Conservation (phyloP, 2,113 vertebrate species). For the Rhinichthys klamathensis region DNA sequence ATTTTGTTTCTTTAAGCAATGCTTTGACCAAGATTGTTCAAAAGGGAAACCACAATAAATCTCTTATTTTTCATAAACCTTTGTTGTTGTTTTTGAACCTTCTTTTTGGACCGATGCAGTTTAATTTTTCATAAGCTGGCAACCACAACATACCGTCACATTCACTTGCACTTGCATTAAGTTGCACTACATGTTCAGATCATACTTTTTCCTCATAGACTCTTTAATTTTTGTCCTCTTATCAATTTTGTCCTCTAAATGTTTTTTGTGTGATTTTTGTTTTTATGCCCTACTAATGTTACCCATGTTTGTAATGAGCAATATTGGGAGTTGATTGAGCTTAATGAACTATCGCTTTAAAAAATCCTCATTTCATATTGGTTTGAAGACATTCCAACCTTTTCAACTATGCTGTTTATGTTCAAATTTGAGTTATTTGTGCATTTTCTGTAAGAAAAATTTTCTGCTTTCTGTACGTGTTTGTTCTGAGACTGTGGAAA, state of each 20-base stretch:
- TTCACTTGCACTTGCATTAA: slow-evolving; percentile 43
- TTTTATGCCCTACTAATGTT: background rate
- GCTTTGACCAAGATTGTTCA: slow-evolving; percentile 21
- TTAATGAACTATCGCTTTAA: background rate
- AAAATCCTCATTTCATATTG: background rate
- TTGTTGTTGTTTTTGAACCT: background rate
- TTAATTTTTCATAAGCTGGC: background rate
- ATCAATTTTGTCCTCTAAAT: background rate
- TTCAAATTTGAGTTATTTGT: slow-evolving; percentile 84
- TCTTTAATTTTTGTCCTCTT: background rate
- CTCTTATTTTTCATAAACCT: background rate
- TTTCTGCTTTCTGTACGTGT: slow-evolving; percentile 84
- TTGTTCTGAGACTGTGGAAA: slow-evolving; percentile 90
- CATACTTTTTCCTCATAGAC: background rate
- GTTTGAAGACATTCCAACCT: slow-evolving; percentile 1
- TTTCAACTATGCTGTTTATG: background rate
- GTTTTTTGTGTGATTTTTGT: background rate
- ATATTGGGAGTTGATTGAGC: background rate
- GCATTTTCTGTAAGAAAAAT: slow-evolving; percentile 75
- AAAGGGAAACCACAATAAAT: slow-evolving; percentile 20
- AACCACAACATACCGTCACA: background rate
- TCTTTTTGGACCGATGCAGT: slow-evolving; percentile 19
- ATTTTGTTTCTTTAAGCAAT: background rate
- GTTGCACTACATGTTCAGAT: slow-evolving; percentile 48
- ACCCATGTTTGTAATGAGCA: slow-evolving; percentile 14